Evolutionary conservation across 2,797 vertebrate genomes (phyloP), one percentile per base, ranked within the genome.

Genomic region (Serranus cabrilla): DNA sequence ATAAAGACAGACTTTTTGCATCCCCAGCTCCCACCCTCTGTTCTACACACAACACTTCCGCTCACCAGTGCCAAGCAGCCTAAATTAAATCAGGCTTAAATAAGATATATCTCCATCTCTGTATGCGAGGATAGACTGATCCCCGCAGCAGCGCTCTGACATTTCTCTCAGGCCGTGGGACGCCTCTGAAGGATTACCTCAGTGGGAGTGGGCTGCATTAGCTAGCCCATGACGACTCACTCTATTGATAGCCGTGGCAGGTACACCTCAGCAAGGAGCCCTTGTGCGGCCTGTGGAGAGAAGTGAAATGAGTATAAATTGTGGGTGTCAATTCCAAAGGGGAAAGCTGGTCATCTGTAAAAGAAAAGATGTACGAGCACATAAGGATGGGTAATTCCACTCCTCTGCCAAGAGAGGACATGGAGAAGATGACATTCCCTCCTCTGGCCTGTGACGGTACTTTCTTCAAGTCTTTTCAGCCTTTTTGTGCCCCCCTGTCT

Each of bases 241-340:
- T 94, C 91, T 86, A 82, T 90, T 85, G 93, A 92, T 93, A 90
- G 85, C 89, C 60, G 50, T 78, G 82, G 88, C 91, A 92, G 92
- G 89, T 90, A 91, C 90, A 92, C 83, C 91, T 90, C 89, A 84
- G 91, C 86, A 79, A 91, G 87, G 91, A 93, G 85, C 82, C 83
- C 72, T 76, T 69, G 83, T 81, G 71, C 3, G 49, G 84, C 82
- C 90, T 71, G 76, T 79, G 66, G 87, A 84, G 89, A 73, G 87
- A 87, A 89, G 87, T 87, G 90, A 90, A 95, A 95, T 95, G 93
- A 96, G 92, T 95, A 96, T 95, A 94, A 95, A 96, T 96, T 92
- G 94, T 92, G 89, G 93, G 91, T 95, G 94, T 95, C 94, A 93
- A 87, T 94, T 92, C 89, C 86, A 92, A 89, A 93, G 90, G 91